phyloP scores from a whole-genome alignment of 2,888 invertebrate genomes.

The Branchellion lobata region DNA sequence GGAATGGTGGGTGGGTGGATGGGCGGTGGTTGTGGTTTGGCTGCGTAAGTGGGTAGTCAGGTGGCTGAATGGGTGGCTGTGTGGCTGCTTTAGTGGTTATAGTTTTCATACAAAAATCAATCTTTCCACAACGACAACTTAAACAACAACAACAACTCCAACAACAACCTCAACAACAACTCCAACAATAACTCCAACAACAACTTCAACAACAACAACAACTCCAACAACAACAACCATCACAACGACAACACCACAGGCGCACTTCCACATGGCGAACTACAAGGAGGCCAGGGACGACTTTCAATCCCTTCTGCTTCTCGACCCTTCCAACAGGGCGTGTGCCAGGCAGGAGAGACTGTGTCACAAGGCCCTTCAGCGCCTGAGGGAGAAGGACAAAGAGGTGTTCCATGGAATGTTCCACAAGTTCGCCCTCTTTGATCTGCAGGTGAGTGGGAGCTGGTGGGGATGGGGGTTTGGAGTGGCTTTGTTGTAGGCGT shows the following conservation, averaged over 20 bases:
- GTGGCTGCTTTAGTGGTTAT: no score
- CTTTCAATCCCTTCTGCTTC: constrained; percentile 5
- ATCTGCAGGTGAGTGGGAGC: constrained; percentile 15
- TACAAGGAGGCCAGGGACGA: constrained; percentile 38
- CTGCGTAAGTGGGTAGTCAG: not conserved
- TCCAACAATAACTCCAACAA: no score
- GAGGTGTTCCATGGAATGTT: constrained; percentile 44
- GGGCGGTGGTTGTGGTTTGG: not conserved
- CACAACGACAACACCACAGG: constrained; percentile 7
- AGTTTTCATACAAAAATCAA: no score
- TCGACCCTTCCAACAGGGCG: constrained; percentile 24
- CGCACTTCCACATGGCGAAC: constrained; percentile 31
- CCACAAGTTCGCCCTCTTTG: constrained; percentile 36
- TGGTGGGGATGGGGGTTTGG: not conserved
- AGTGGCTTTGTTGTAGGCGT: no score
- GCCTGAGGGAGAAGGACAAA: constrained; percentile 21
- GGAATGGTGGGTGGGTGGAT: constrained; percentile 28
- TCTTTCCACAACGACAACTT: no score
- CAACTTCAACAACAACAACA: no score
- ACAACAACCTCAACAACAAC: no score
- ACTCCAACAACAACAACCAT: not conserved
- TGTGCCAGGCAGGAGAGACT: constrained; percentile 11
- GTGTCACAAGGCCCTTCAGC: not conserved
- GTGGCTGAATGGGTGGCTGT: not conserved
- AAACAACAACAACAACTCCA: no score